These are phyloP conservation scores for Drosophila borborema DNA, from an alignment of 2,888 invertebrate genomes.

Conservation along the genomic window DNA sequence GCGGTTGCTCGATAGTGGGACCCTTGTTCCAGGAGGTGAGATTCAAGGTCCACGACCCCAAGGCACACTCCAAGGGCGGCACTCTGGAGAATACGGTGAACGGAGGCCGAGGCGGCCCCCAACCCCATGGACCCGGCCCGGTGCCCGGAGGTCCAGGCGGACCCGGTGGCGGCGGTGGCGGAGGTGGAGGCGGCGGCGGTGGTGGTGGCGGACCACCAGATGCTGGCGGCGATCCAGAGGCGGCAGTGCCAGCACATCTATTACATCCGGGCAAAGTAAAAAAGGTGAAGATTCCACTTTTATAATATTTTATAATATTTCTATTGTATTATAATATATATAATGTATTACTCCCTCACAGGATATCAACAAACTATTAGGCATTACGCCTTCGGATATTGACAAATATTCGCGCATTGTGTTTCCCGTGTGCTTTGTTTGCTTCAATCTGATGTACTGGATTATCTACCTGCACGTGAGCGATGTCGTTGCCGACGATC, in stretches of 20 bases:
- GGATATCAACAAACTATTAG: slow-evolving; percentile 96
- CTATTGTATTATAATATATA: not conserved
- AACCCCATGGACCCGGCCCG: slow-evolving; percentile 87
- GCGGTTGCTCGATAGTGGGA: slow-evolving; percentile 88
- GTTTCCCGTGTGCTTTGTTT: slow-evolving; percentile 99
- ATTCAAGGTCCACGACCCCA: slow-evolving; percentile 97
- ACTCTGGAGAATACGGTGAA: slow-evolving; percentile 96
- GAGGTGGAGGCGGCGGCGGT: slow-evolving; percentile 78
- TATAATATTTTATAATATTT: not conserved
- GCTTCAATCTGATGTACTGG: slow-evolving; percentile 99
- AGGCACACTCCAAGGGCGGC: slow-evolving; percentile 96
- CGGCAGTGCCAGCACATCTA: slow-evolving; percentile 89
- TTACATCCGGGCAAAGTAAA: slow-evolving; percentile 93
- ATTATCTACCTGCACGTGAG: slow-evolving; percentile 98
- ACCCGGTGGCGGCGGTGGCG: slow-evolving; percentile 71
- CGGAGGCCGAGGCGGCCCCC: slow-evolving; percentile 89
- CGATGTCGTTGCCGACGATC: slow-evolving; percentile 97
- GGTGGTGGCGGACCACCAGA: slow-evolving; percentile 85
- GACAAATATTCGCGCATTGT: slow-evolving; percentile 99
- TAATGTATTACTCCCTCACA: slow-evolving; percentile 66
- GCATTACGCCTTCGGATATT: slow-evolving; percentile 98
- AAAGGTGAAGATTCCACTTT: slow-evolving; percentile 71
- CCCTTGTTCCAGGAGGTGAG: slow-evolving; percentile 95
- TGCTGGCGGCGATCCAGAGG: slow-evolving; percentile 86
- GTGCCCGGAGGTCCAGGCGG: slow-evolving; percentile 83